Base-by-base conservation (phyloP, 2,113 vertebrate genomes). In the Crotalus horridus region DNA sequence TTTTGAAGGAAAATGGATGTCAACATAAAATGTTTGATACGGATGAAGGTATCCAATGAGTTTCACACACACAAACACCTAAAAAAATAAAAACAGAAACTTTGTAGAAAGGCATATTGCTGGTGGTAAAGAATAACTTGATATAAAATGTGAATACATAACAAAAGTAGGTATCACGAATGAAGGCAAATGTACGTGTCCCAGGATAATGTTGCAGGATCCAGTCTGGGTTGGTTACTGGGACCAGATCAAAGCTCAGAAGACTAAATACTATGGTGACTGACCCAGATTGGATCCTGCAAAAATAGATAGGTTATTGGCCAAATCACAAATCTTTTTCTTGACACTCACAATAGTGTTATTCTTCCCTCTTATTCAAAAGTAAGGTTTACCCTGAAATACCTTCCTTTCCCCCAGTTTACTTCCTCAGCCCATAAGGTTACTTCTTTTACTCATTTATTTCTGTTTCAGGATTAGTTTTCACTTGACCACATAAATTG, bases 1-100 rank as follows among this genome's bases (percentile, higher is more conserved):
- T 61, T 43, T 94, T 95, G 64, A 91, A 91, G 64, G 56, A 96
- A 94, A 53, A 81, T 81, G 7, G 74, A 81, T 39, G 7, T 43
- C 74, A 81, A 17, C 74, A 81, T 43, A 81, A 39, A 81, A 81
- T 43, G 17, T 81, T 81, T 81, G 74, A 21, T 21, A 39, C 7
- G 15, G 69, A 39, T 39, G 69, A 81, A 39, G 33, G 33, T 20
- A 81, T 43, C 33, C 17, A 81, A 1, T 81, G 15, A 81, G 7
- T 81, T 81, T 81, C 74, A 43, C 15, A 81, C 29, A 33, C 29
- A 33, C 13, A 33, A 15, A 33, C 13, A 15, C 12, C 48, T 9
- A 51, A 56, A 61, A 61, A 61, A 61, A 26, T 26, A 81, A 81
- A 81, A 81, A 43, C 7, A 81, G 17, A 43, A 81, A 43, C 33